Evolutionary conservation across 2,797 vertebrate genomes (phyloP).

Genomic region (Melanotaenia trifasciata): DNA sequence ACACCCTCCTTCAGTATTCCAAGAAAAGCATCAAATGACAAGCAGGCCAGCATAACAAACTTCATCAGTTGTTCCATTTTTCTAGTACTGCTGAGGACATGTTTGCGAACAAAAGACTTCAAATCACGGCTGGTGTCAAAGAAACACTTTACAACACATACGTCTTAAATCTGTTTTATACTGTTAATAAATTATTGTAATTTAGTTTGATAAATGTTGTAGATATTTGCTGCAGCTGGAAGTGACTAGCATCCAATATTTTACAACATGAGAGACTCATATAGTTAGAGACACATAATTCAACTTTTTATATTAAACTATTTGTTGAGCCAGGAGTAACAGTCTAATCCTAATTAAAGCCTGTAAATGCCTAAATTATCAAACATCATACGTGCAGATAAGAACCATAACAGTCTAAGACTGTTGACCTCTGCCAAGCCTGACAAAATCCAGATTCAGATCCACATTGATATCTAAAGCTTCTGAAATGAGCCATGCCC

Average conservation of each 20-base stretch:
- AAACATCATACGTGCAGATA: not conserved
- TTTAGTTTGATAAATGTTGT: too few relatives aligned
- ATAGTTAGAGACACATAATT: not conserved
- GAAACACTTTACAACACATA: not conserved
- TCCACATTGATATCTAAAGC: not conserved
- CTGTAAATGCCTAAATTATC: not conserved
- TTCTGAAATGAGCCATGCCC: not conserved
- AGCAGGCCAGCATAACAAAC: not conserved
- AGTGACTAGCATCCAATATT: not conserved
- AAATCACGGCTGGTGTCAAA: not conserved
- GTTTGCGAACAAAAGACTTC: not conserved
- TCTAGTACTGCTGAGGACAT: not conserved
- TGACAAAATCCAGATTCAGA: not conserved
- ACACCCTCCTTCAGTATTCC: not conserved
- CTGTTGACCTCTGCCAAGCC: not conserved
- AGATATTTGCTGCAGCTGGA: too few relatives aligned
- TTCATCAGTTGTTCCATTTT: not conserved
- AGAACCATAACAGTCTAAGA: not conserved
- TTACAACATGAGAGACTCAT: not conserved
- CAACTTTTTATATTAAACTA: not conserved
- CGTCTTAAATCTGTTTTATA: not conserved
- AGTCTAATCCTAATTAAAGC: not conserved
- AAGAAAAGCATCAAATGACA: not conserved
- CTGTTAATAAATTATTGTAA: too few relatives aligned
- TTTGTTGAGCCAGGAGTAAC: not conserved